Conservation (phyloP, 1,140 invertebrate genomes). For the Drosophila sulfurigaster region DNA sequence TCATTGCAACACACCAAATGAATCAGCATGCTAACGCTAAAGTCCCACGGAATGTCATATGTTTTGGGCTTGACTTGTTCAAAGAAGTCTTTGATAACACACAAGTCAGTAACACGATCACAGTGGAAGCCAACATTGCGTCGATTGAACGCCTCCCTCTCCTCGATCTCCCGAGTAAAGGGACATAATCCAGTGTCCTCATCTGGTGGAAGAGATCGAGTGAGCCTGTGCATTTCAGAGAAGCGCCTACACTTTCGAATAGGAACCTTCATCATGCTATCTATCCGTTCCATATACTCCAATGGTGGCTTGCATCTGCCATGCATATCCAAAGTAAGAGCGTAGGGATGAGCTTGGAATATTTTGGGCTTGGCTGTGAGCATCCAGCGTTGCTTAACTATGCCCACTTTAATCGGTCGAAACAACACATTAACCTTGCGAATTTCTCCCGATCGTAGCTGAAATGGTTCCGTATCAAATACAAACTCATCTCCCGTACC, state of each 20-base stretch:
- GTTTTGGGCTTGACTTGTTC: background rate
- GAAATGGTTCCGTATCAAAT: conserved; percentile 50
- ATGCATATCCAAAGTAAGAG: conserved; percentile 55
- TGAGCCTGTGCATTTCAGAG: background rate
- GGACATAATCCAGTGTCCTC: conserved; percentile 8
- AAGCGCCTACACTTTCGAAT: background rate
- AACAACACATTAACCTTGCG: conserved; percentile 51
- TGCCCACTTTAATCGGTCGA: conserved; percentile 49
- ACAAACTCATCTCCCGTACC: conserved; percentile 38
- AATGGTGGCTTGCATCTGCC: conserved; percentile 58
- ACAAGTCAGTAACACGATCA: conserved; percentile 36
- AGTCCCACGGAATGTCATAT: conserved; percentile 46
- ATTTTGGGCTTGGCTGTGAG: conserved; percentile 47
- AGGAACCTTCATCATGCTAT: background rate
- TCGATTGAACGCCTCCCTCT: conserved; percentile 61
- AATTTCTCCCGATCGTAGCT: conserved; percentile 31
- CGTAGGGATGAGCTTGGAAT: conserved; percentile 42
- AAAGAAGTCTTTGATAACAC: conserved; percentile 48
- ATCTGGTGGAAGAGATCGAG: background rate
- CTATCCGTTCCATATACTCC: conserved; percentile 52
- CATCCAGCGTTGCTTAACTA: conserved; percentile 63
- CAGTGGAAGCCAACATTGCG: conserved; percentile 61
- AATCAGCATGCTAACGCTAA: conserved; percentile 55
- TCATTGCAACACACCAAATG: conserved; percentile 30
- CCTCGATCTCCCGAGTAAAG: conserved; percentile 48